These are phyloP conservation scores for Fregata magnificens DNA, from an alignment of 2,113 vertebrate genomes.

Conservation along the genomic window DNA sequence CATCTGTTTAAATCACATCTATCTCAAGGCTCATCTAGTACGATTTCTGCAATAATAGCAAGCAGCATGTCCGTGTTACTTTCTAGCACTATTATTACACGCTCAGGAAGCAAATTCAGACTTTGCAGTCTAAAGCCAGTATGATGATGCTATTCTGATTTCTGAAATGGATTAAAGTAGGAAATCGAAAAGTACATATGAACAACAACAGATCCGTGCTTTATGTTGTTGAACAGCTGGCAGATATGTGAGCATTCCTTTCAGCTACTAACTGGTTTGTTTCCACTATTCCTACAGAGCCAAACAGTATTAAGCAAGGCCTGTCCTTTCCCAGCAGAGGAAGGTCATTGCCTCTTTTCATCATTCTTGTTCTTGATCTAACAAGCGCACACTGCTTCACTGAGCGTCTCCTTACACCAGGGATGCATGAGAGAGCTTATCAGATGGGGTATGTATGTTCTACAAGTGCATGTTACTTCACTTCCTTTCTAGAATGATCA, in stretches of 20 bases:
- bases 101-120: neutral
- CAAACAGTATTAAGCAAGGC: neutral
- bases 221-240: neutral
- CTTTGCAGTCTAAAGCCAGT: neutral
- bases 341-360: neutral
- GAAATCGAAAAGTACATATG: neutral
- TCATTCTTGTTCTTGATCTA: neutral
- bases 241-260: neutral
- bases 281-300: neutral
- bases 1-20: neutral
- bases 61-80: neutral
- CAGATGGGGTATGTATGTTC: rapidly evolving
- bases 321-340: neutral
- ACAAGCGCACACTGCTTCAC: rapidly evolving
- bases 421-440: neutral
- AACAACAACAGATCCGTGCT: neutral
- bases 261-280: neutral
- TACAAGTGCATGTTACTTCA: rapidly evolving
- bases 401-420: neutral
- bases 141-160: neutral
- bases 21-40: neutral
- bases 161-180: neutral
- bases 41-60: neutral
- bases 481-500: neutral
- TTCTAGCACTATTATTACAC: neutral